Base-by-base conservation (phyloP, 2,113 vertebrate genomes). In the Donacobius atricapilla region DNA sequence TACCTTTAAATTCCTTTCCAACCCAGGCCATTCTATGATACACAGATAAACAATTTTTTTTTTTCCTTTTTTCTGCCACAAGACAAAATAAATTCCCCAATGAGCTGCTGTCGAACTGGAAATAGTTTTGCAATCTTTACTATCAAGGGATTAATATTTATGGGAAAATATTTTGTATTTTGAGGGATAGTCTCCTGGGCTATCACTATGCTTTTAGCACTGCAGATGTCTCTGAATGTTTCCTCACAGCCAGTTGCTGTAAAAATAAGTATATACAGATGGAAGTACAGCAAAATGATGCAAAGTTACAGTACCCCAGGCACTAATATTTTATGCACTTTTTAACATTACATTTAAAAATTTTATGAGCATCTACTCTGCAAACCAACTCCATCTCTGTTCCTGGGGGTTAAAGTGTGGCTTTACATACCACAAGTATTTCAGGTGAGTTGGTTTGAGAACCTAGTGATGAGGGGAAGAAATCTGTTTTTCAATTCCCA, bases 281-380 rank as follows among this genome's bases (percentile, higher is more conserved):
- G 68, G 79, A 96, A 89, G 42, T 78, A 72, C 4, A 3, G 68
- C 39, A 83, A 89, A 88, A 89, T 44, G 70, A 69, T 89, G 66
- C 60, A 77, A 82, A 91, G 66, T 75, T 83, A 72, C 30, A 86
- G 51, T 56, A 95, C 75, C 60, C 44, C 60, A 87, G 77, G 75
- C 83, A 80, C 83, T 91, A 89, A 93, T 89, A 93, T 89, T 90
- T 93, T 90, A 96, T 94, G 94, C 42, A 70, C 31, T 91, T 96
- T 90, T 96, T 80, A 93, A 96, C 11, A 18, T 54, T 91, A 86
- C 2, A 1, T 95, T 96, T 83, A 92, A 95, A 95, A 96, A 82
- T 81, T 90, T 85, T 75, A 94, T 81, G 56, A 94, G 30, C 11
- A 71, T 56, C 76, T 70, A 77, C 68, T 91, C 53, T 82, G 15